A percentile compares a stretch with the other conserved stretches of the same genome.
These are phyloP conservation scores for Cheilosia impressa DNA, from an alignment of 2,888 invertebrate species.

Conservation along the genomic window DNA sequence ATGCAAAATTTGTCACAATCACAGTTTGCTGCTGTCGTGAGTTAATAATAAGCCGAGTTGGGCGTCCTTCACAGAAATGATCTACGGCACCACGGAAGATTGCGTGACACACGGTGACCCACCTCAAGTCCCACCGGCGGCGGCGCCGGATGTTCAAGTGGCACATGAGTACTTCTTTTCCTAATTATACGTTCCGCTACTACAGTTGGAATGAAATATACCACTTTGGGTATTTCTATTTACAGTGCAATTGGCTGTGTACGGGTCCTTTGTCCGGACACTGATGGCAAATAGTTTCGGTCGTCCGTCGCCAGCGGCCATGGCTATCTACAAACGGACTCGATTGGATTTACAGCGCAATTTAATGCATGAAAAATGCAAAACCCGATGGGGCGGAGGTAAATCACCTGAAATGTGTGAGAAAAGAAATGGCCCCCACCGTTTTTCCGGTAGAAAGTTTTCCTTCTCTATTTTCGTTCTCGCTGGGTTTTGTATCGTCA, in stretches of 20 bases:
- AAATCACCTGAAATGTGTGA: conserved; percentile 64
- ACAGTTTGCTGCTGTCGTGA: conserved; percentile 39
- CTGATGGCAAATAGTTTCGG: conserved; percentile 29
- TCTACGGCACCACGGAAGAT: conserved; percentile 66
- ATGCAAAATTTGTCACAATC: conserved; percentile 66
- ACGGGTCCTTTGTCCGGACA: conserved; percentile 42
- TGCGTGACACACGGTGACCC: conserved; percentile 64
- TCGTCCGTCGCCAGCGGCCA: conserved; percentile 37
- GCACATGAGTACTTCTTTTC: conserved; percentile 74
- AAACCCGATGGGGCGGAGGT: conserved; percentile 7
- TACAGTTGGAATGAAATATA: conserved; percentile 55
- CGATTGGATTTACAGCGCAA: conserved; percentile 42
- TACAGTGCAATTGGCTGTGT: conserved; percentile 53
- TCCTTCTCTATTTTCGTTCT: conserved; percentile 10
- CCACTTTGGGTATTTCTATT: conserved; percentile 45
- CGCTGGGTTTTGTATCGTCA: conserved; percentile 14
- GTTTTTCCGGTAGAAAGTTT: conserved; percentile 39
- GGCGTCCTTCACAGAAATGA: conserved; percentile 60
- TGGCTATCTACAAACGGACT: conserved; percentile 19
- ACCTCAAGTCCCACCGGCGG: background rate
- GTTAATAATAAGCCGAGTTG: conserved; percentile 55
- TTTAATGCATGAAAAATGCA: conserved; percentile 70
- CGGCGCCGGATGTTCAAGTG: conserved; percentile 72
- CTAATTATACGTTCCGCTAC: conserved; percentile 71
- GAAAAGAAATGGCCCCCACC: conserved; percentile 62